Conservation (phyloP, 2,888 invertebrate genomes). For the Eucriotettix oculatus region DNA sequence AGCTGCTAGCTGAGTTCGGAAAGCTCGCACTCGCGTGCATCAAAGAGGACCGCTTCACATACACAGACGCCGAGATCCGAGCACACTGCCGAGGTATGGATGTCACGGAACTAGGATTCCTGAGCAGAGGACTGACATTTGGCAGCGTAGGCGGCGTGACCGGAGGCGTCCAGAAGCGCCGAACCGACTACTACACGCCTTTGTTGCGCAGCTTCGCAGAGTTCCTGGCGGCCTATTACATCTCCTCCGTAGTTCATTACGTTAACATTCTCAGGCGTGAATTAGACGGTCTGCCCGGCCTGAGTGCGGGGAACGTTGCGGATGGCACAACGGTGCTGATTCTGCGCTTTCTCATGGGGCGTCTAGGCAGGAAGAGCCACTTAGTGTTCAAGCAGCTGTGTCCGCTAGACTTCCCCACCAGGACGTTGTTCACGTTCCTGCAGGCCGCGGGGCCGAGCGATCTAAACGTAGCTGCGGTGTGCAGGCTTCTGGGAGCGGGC, state of each 20-base stretch:
- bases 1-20: constrained; percentile 33
- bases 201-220: constrained; percentile 33
- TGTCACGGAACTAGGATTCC: constrained; percentile 25
- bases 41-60: constrained; percentile 24
- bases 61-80: constrained; percentile 32
- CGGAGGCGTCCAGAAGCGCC: constrained; percentile 22
- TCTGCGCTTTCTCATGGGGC: constrained; percentile 31
- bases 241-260: constrained; percentile 33
- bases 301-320: constrained; percentile 12
- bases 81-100: constrained; percentile 23
- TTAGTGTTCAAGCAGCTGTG: constrained; percentile 31
- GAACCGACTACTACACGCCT: constrained; percentile 29
- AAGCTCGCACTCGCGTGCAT: constrained; percentile 31
- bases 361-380: constrained; percentile 32
- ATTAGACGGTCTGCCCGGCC: constrained; percentile 31
- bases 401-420: constrained; percentile 32
- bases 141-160: constrained; percentile 23
- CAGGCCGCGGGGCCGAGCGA: constrained; percentile 35
- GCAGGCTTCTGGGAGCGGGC: constrained; percentile 30
- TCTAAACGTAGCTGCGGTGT: constrained; percentile 33
- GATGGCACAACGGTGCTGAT: constrained; percentile 23
- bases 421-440: constrained; percentile 32
- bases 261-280: constrained; percentile 32
- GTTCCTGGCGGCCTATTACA: constrained; percentile 36
- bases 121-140: constrained; percentile 23